A percentile compares a stretch with the other conserved stretches of the same genome.
These are phyloP conservation scores for Synodontis membranacea DNA, from an alignment of 2,113 vertebrate genomes.

Conservation along the genomic window DNA sequence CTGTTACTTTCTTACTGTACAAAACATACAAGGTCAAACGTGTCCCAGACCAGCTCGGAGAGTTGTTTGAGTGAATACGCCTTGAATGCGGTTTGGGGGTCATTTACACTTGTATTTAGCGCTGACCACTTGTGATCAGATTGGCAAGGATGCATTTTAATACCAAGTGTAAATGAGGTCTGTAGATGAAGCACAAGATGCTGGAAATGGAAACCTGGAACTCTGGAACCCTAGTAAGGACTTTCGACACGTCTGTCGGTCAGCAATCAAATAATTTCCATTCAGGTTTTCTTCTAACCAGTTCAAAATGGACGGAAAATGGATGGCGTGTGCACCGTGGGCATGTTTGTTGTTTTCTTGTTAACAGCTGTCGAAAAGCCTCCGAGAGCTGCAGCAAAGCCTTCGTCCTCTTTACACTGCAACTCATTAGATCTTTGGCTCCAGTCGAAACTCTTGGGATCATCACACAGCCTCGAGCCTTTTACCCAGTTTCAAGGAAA, in stretches of 20 bases:
- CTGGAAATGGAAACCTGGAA: too few species aligned
- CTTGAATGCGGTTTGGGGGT: too few species aligned
- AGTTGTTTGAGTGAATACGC: too few species aligned
- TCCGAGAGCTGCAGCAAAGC: neutral
- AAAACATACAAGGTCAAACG: too few species aligned
- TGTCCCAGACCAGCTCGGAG: too few species aligned
- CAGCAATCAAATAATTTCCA: neutral
- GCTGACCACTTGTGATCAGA: too few species aligned
- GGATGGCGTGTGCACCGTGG: neutral
- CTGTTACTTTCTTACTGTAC: too few species aligned
- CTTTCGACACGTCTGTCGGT: too few species aligned
- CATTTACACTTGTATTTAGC: too few species aligned
- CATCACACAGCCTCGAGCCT: neutral
- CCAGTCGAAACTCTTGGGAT: neutral
- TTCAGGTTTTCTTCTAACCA: neutral
- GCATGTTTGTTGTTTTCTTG: neutral
- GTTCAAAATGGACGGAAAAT: neutral
- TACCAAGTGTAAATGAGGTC: too few species aligned
- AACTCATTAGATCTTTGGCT: constrained; percentile 3
- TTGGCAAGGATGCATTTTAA: too few species aligned
- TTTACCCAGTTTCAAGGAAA: neutral
- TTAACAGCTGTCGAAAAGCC: constrained; percentile 3
- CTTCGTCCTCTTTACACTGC: neutral
- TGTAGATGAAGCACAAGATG: too few species aligned
- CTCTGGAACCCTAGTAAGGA: neutral